Conservation (phyloP, 2,888 invertebrate genomes). For the Capitulum mitella region DNA sequence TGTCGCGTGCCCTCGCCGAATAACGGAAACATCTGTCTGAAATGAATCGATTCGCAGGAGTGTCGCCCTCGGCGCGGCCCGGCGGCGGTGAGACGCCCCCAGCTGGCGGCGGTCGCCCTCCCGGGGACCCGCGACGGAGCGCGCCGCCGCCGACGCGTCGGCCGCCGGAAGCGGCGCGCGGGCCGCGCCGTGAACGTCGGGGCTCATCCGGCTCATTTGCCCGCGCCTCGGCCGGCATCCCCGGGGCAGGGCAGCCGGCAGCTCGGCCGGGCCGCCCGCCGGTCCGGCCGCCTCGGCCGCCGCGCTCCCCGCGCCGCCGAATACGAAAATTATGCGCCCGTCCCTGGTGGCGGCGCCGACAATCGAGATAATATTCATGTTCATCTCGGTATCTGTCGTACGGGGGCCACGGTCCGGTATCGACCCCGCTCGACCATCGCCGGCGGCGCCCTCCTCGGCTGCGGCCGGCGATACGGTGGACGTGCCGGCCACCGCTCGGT, state of each 20-base stretch:
- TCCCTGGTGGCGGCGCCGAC: background rate
- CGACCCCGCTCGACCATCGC: background rate
- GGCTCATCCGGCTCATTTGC: too few relatives aligned
- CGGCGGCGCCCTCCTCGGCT: background rate
- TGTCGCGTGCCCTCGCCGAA: background rate
- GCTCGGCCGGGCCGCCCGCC: background rate
- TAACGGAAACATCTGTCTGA: background rate
- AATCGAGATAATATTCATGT: constrained; percentile 18
- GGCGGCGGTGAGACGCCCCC: too few relatives aligned
- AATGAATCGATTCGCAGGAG: background rate
- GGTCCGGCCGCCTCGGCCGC: too few relatives aligned
- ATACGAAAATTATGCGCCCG: background rate
- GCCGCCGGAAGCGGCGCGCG: too few relatives aligned
- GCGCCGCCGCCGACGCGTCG: too few relatives aligned
- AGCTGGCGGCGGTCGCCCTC: too few relatives aligned
- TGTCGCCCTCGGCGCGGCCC: too few relatives aligned
- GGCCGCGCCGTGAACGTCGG: too few relatives aligned
- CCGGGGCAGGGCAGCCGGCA: background rate
- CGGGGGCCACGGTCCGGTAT: background rate
- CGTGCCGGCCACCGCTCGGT: too few relatives aligned
- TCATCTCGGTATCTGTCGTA: background rate
- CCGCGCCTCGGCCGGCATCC: too few relatives aligned
- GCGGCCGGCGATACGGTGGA: background rate
- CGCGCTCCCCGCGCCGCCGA: too few relatives aligned
- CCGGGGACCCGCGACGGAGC: too few relatives aligned